These are phyloP conservation scores for Tenthredo amoena DNA, from an alignment of 2,888 invertebrate genomes.

Conservation along the genomic window DNA sequence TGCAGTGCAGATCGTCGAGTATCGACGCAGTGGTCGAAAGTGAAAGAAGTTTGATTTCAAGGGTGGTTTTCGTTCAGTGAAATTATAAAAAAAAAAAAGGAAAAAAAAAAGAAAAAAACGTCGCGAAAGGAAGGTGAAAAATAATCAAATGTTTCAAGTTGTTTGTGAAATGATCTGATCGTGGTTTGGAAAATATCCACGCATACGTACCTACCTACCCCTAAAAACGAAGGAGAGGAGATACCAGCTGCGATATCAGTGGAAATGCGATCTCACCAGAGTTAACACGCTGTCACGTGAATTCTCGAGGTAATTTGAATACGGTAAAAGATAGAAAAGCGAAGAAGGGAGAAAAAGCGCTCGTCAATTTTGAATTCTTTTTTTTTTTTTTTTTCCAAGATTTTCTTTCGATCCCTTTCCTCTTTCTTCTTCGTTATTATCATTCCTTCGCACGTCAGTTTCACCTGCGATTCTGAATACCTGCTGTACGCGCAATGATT, in stretches of 20 bases:
- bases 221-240: background rate
- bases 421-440: background rate
- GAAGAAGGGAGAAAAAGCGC: background rate
- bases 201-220: background rate
- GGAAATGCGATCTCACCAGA: conserved; percentile 70
- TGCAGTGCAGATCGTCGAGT: background rate
- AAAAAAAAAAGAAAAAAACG: background rate
- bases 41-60: background rate
- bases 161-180: background rate
- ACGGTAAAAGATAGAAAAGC: background rate
- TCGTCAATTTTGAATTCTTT: background rate
- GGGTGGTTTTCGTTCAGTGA: conserved; percentile 39
- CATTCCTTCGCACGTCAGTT: background rate
- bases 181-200: background rate
- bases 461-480: background rate
- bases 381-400: background rate
- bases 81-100: background rate
- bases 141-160: background rate
- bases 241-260: background rate
- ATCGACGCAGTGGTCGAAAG: conserved; percentile 20
- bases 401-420: background rate
- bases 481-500: background rate
- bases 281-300: conserved; percentile 71
- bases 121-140: background rate
- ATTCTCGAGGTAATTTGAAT: conserved; percentile 69